Evolutionary conservation across 2,113 vertebrate genomes (phyloP), one percentile per base, ranked within the genome.

Genomic region (Lampris megalopsis): DNA sequence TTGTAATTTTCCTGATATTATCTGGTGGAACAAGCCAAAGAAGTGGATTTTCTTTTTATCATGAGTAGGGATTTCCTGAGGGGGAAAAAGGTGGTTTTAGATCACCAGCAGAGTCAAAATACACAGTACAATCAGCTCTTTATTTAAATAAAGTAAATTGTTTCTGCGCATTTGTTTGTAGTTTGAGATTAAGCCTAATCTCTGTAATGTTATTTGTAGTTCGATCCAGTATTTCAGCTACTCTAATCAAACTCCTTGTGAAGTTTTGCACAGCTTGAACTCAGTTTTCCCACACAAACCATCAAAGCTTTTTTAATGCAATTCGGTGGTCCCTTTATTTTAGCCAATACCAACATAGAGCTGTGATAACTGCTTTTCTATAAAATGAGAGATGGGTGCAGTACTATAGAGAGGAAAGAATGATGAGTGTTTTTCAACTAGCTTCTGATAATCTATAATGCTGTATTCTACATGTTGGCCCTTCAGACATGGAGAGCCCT

Each of bases 181-280:
- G 42, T 49, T 63, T 9, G 48, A 68, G 24, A 58, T 60, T 7
- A 37, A 68, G 67, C 36, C 13, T 66, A 73, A 66, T 13, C 2
- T 74, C 45, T 36, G 1, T 45, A 48, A 49, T 38, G 13, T 3
- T 49, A 60, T n/a, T 60, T 24, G n/a, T 61, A 48, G 50, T 57
- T 36, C 45, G 62, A 43, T 72, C 61, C 75, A 70, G 60, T 53
- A 50, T 79, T 52, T 78, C 63, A 59, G 61, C 80, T 75, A 2
- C 24, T 24, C 24, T n/a, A 38, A 71, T 76, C 75, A 64, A 88
- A 79, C 76, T 57, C 53, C 36, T 63, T 35, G 47, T 72, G 40
- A 80, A 73, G 10, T 42, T 86, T 88, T 86, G 86, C 71, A 84
- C 72, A 79, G 68, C 53, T 68, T 13, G 40, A 66, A 75, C 24